Base-by-base conservation (phyloP, 1,140 invertebrate genomes). In the Eueides isabella region DNA sequence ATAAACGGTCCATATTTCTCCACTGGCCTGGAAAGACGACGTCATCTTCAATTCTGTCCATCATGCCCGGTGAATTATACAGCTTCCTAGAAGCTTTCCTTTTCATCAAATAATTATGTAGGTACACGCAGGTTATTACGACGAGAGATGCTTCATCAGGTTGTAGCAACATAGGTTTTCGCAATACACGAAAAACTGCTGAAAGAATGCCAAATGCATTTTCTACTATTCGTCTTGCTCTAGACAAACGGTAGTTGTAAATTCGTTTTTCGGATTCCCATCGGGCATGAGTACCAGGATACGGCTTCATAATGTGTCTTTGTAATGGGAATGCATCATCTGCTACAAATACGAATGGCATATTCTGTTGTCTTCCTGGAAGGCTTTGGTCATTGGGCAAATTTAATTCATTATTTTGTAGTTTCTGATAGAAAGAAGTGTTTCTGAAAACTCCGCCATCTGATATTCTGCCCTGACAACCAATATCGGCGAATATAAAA, bases 201-300 rank as follows among this genome's bases (percentile, higher is more conserved):
- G 31, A 31, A 31, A 31, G 7, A 31, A 67, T 67, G n/a, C 67
- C 68, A 66, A 66, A 71, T 38, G 67, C 64, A 65, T 77, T 77
- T 73, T 73, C 72, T 23, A 73, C 73, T 33, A 65, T 28, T 19
- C 61, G 12, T 61, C 73, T n/a, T 64, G 67, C 68, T 66, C 67
- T 26, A 61, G 67, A 71, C 44, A 75, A 70, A 62, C n/a, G 16
- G n/a, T 75, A 61, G 30, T 71, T 75, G 26, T 38, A 75, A 31
- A 67, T 71, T 70, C 67, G 33, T 75, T 75, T 63, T 65, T 44
- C 12, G 63, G 74, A 71, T 48, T 67, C 74, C n/a, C n/a, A n/a
- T 33, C 23, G 23, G 11, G 26, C 64, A 35, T 65, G 68, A 61
- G 16, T 61, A 23, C 74, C 74, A 19, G 68, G 23, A 64, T 33